Conservation (phyloP, 2,888 invertebrate genomes). For the Cremastinae sp. region DNA sequence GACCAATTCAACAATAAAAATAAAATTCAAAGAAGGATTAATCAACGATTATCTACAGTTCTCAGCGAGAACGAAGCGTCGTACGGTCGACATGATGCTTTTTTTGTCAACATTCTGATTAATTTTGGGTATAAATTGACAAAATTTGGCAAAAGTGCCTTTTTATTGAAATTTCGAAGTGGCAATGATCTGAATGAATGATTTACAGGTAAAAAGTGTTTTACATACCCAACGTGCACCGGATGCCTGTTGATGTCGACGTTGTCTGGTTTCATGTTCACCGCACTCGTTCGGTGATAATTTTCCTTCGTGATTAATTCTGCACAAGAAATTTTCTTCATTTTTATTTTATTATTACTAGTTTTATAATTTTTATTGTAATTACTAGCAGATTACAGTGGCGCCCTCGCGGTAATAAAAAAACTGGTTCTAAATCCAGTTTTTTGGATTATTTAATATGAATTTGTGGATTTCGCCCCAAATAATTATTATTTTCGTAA, state of each 20-base stretch:
- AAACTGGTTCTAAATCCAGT: background rate
- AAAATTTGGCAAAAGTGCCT: conserved; percentile 41
- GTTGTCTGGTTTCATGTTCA: conserved; percentile 84
- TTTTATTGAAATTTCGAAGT: conserved; percentile 48
- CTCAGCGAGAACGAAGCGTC: conserved; percentile 26
- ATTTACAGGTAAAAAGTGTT: conserved; percentile 4
- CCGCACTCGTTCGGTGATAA: conserved; percentile 80
- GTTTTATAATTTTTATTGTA: no score
- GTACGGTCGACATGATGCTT: conserved; percentile 24
- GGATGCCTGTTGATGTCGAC: conserved; percentile 85
- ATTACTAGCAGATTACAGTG: background rate
- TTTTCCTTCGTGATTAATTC: conserved; percentile 80
- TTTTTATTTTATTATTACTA: no score
- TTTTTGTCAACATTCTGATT: conserved; percentile 24
- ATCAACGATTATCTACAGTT: conserved; percentile 16
- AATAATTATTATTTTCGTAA: no score
- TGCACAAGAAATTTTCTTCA: conserved; percentile 60
- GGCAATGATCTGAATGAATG: conserved; percentile 50
- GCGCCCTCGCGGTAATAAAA: conserved; percentile 10
- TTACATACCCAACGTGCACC: conserved; percentile 85
- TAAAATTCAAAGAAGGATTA: conserved; percentile 28
- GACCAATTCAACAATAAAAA: conserved; percentile 9
- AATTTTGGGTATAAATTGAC: conserved; percentile 35
- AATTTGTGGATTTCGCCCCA: no score
- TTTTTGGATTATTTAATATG: no score